These are phyloP conservation scores for Channa striata DNA, from an alignment of 2,797 vertebrate species.

Conservation along the genomic window DNA sequence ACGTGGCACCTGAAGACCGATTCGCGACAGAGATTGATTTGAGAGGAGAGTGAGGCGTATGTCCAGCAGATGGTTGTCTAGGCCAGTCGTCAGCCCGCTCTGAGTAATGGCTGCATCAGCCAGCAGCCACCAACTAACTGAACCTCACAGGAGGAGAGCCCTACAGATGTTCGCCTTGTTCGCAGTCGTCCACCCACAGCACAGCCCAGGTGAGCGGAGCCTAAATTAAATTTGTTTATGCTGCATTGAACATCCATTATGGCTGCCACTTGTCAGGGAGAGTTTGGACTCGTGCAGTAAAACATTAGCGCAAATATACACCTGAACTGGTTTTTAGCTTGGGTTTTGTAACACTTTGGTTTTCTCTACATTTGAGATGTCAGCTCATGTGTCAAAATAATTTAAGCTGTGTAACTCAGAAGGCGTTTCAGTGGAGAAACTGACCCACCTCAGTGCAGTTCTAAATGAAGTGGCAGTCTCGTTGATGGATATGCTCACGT, in stretches of 20 bases:
- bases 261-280: slow-evolving; percentile 34
- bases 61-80: slow-evolving; percentile 82
- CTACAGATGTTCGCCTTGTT: slow-evolving; percentile 79
- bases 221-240: slow-evolving; percentile 73
- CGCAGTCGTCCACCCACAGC: slow-evolving; percentile 54
- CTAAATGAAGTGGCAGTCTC: slow-evolving; percentile 20
- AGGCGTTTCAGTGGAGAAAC: slow-evolving; percentile 28
- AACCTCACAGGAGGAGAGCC: slow-evolving; percentile 64
- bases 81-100: slow-evolving; percentile 60
- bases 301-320: neutral
- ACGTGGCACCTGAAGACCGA: slow-evolving; percentile 62
- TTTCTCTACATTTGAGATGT: neutral
- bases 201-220: slow-evolving; percentile 62
- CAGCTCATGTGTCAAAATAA: slow-evolving; percentile 10
- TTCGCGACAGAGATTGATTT: slow-evolving; percentile 81
- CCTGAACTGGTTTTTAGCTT: neutral
- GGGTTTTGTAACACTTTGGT: neutral
- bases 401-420: slow-evolving; percentile 28
- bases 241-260: slow-evolving; percentile 64
- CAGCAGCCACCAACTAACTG: slow-evolving; percentile 60
- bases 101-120: slow-evolving; percentile 78
- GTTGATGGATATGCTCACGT: slow-evolving; percentile 62
- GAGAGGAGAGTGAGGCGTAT: slow-evolving; percentile 72
- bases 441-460: slow-evolving; percentile 34
- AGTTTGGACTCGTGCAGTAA: slow-evolving; percentile 20